phyloP scores from a whole-genome alignment of 2,113 vertebrate species.

The Syngnathus floridae region DNA sequence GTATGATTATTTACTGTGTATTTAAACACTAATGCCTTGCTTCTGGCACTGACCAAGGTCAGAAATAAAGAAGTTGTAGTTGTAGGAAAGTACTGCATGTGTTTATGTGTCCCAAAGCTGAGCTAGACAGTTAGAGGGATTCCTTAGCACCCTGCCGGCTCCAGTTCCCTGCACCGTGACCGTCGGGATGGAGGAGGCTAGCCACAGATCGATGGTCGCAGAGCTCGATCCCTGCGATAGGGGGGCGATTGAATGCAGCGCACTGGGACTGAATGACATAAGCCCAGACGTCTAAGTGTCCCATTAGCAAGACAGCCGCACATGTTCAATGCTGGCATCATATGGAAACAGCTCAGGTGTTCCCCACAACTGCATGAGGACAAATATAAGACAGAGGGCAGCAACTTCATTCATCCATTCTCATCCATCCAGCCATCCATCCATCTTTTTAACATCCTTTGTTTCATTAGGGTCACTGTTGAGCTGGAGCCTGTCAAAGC shows the following conservation, averaged over 20 bases:
- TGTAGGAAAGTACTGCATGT: conserved; percentile 36
- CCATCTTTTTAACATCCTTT: not conserved
- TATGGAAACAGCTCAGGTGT: conserved; percentile 63
- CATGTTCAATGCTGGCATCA: conserved; percentile 50
- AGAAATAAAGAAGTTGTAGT: conserved; percentile 44
- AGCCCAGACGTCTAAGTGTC: conserved; percentile 74
- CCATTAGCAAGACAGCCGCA: conserved; percentile 74
- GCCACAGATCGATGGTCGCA: conserved; percentile 74
- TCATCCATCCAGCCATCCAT: conserved; percentile 16
- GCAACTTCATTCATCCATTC: conserved; percentile 30
- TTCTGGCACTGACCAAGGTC: conserved; percentile 68
- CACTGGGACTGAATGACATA: conserved; percentile 68
- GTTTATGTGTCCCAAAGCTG: conserved; percentile 31
- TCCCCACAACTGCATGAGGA: conserved; percentile 42
- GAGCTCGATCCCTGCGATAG: conserved; percentile 64
- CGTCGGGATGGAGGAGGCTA: conserved; percentile 63
- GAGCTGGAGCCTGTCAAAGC: not conserved
- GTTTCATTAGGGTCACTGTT: not conserved
- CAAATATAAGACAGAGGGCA: conserved; percentile 31
- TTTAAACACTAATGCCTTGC: conserved; percentile 36
- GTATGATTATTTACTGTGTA: not conserved
- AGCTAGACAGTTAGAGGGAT: conserved; percentile 64
- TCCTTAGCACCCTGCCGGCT: conserved; percentile 68
- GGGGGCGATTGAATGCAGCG: conserved; percentile 66
- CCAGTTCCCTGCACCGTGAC: conserved; percentile 67